Base-by-base conservation (phyloP, 2,797 vertebrate genomes). In the Sebastiscus albofasciatus region DNA sequence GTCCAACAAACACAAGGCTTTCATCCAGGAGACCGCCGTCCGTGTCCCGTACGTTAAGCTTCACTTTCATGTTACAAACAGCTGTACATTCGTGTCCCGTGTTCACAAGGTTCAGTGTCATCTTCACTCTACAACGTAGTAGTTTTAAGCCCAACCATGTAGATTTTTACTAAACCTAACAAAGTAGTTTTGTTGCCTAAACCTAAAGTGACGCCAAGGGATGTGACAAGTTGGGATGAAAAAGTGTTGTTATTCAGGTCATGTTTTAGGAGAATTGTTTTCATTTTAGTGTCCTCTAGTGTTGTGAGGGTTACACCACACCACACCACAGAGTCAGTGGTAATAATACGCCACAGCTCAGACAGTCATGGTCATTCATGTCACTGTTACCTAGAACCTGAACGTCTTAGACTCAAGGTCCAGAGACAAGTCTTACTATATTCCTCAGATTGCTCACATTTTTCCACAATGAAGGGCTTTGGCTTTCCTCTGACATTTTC, bases 261-360 rank as follows among this genome's bases (percentile, higher is more conserved):
- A 31, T 31, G 2, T 4, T 20, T 49, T 18, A 49, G 16, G 27
- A 31, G 58, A 16, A 26, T 56, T 26, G 0, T 22, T 56, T 24
- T 26, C 0, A 16, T 58, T 52, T 52, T 0, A 46, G 2, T n/a
- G 22, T 16, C 24, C 14, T 12, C n/a, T 16, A 4, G 11, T 67
- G 67, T 36, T 66, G 22, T 49, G 22, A 36, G 2, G 54, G 27
- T n/a, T 18, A 33, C 24, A 18, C 49, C 46, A 10, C 26, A 55
- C 46, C 42, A 9, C 27, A 56, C 9, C 54, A 14, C 60, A 72
- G 54, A 66, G 12, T 20, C 18, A 16, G 18, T 22, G 7, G 14
- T 12, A 29, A 67, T 54, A 54, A 56, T 2, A 55, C 8, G 1
- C 3, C 36, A 27, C 34, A 69, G 5, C 33, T 56, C 64, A n/a